These are phyloP conservation scores for Ahaetulla prasina DNA, from an alignment of 2,113 vertebrate species.

Conservation along the genomic window DNA sequence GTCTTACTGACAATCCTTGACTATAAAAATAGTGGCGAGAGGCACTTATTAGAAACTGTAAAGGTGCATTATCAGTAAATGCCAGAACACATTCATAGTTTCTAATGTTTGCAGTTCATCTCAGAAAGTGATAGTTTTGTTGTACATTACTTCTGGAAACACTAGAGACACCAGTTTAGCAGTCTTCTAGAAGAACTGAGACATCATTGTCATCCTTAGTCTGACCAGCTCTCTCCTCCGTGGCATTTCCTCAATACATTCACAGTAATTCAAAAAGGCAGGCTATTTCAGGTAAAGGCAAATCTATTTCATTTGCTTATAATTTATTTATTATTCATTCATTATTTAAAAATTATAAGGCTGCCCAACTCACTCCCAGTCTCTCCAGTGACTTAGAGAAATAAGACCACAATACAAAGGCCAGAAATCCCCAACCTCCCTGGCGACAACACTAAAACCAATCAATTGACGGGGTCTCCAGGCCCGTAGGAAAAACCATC, in stretches of 20 bases:
- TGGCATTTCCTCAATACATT: background rate
- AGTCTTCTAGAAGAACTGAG: constrained; percentile 19
- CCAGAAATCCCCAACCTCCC: background rate
- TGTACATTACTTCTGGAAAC: background rate
- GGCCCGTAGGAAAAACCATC: background rate
- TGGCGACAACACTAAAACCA: background rate
- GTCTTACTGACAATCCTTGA: background rate
- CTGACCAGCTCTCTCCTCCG: background rate
- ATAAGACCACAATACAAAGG: background rate
- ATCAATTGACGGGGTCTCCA: background rate
- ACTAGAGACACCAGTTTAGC: constrained; percentile 18
- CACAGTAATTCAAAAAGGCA: too few species aligned
- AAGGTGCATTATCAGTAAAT: background rate
- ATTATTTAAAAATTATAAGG: background rate
- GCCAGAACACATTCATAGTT: background rate
- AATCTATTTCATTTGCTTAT: background rate
- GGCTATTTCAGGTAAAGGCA: background rate
- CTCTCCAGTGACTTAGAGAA: background rate
- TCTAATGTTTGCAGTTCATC: constrained; percentile 12
- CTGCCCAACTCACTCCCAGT: background rate
- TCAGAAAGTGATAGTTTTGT: constrained; percentile 1
- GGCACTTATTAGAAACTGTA: background rate
- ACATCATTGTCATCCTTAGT: background rate
- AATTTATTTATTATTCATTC: background rate
- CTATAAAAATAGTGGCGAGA: constrained; percentile 7